Base-by-base conservation (phyloP, 2,113 vertebrate genomes). In the Maccullochella peelii region DNA sequence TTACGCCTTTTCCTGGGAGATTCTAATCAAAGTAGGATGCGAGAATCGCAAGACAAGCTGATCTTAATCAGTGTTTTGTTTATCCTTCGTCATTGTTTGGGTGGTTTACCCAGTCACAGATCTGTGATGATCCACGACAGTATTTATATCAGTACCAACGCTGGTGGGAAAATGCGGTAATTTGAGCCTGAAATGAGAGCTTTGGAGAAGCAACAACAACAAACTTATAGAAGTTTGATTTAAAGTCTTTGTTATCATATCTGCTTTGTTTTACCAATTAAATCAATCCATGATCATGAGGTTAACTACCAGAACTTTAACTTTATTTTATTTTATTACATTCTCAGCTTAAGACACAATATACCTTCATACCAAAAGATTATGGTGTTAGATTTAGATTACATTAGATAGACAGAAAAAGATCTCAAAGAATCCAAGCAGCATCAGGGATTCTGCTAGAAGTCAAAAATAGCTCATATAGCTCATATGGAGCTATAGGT, bases 51-150 rank as follows among this genome's bases (percentile, higher is more conserved):
- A 80, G 57, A 75, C 73, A 66, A 84, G 71, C 82, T 47, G 86
- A 87, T 88, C 74, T 57, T 77, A 87, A 87, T 92, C 78, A 82
- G 33, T 23, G 63, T 59, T 84, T 71, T 85, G 85, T 91, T 91
- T 88, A 77, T 49, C 78, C 65, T 8, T 67, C 40, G 15, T 77
- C 68, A 47, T 70, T 89, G 86, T 91, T 79, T 79, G 30, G 82
- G 76, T 73, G 69, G 58, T 82, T 85, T 75, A 83, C 14, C 30
- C 62, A 61, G 73, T 84, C 33, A 58, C 77, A 79, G 61, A 83
- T 86, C 80, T 42, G 58, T 42, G 61, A 55, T 84, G 75, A 85
- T 78, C 82, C 77, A 58, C 57, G 36, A 1, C 57, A 55, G 62
- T 74, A 30, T 84, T 73, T 65, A 66, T 84, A 70, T 73, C 67